These are phyloP conservation scores for Nematolebias whitei DNA, from an alignment of 2,113 vertebrate species.

Conservation along the genomic window DNA sequence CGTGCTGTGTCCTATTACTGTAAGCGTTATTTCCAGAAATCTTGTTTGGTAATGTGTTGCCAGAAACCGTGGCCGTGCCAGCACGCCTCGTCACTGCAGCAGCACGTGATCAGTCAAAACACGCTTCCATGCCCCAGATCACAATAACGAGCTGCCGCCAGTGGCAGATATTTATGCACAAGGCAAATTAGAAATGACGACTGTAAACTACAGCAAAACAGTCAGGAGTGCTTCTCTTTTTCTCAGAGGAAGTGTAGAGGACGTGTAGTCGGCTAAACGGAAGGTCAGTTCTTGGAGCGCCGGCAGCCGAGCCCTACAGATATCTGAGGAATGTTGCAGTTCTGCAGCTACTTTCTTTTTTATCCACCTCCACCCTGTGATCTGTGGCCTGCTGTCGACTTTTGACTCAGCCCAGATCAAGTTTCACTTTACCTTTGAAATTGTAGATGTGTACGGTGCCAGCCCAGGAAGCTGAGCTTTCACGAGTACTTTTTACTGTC, in stretches of 20 bases:
- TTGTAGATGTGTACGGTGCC: not conserved
- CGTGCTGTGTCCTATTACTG: slow-evolving; percentile 2
- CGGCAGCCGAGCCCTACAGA: slow-evolving; percentile 47
- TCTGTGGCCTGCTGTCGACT: too few species aligned
- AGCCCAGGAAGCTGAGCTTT: not conserved
- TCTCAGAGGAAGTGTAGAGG: slow-evolving; percentile 19
- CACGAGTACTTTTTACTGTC: not conserved
- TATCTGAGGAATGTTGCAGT: slow-evolving; percentile 66
- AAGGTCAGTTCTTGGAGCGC: slow-evolving; percentile 38
- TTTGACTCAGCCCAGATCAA: too few species aligned
- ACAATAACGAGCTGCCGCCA: slow-evolving; percentile 37
- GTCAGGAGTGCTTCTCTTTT: slow-evolving; percentile 9
- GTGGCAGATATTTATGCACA: slow-evolving; percentile 20
- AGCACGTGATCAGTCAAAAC: slow-evolving; percentile 47
- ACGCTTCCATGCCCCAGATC: slow-evolving; percentile 37
- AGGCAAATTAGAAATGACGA: slow-evolving; percentile 22
- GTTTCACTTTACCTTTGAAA: too few species aligned
- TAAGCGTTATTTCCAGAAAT: slow-evolving; percentile 19
- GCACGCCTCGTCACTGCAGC: slow-evolving; percentile 21
- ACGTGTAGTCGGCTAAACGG: slow-evolving; percentile 38
- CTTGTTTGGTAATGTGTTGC: slow-evolving; percentile 36
- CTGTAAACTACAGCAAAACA: slow-evolving; percentile 14
- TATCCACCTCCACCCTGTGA: not conserved
- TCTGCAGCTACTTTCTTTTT: slow-evolving; percentile 11
- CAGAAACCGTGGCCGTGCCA: slow-evolving; percentile 18